Conservation (phyloP, 2,113 vertebrate species). For the Gila orcuttii region DNA sequence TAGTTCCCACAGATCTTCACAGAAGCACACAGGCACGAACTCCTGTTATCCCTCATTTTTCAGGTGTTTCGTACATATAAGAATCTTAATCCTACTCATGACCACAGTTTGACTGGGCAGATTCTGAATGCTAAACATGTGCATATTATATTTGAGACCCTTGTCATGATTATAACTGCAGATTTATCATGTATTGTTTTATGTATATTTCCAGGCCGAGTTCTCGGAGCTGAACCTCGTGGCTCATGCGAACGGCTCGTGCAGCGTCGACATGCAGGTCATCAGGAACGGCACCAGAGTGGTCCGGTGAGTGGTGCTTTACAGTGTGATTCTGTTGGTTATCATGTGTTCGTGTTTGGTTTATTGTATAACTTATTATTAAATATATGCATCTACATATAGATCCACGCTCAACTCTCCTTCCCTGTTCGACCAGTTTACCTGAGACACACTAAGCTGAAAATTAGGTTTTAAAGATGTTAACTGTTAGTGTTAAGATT, state of each 20-base stretch:
- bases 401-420: too few species aligned
- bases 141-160: not conserved
- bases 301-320: conserved; percentile 80
- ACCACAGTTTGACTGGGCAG: not conserved
- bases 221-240: conserved; percentile 96
- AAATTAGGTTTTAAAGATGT: not conserved
- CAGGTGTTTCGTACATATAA: too few species aligned
- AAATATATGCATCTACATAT: too few species aligned
- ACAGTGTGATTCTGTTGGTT: too few species aligned
- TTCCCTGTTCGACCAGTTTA: too few species aligned
- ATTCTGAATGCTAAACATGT: not conserved
- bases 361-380: too few species aligned
- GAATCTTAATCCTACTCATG: too few species aligned
- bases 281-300: conserved; percentile 88
- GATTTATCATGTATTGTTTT: not conserved
- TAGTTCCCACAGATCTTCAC: too few species aligned
- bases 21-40: not conserved
- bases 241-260: conserved; percentile 90
- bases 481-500: not conserved
- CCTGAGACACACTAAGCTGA: not conserved
- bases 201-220: conserved; percentile 79
- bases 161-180: not conserved
- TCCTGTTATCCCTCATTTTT: too few species aligned
- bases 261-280: conserved; percentile 91
- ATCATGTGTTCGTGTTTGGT: too few species aligned